These are phyloP conservation scores for Emmelina monodactyla DNA, from an alignment of 2,888 invertebrate species.

Conservation along the genomic window DNA sequence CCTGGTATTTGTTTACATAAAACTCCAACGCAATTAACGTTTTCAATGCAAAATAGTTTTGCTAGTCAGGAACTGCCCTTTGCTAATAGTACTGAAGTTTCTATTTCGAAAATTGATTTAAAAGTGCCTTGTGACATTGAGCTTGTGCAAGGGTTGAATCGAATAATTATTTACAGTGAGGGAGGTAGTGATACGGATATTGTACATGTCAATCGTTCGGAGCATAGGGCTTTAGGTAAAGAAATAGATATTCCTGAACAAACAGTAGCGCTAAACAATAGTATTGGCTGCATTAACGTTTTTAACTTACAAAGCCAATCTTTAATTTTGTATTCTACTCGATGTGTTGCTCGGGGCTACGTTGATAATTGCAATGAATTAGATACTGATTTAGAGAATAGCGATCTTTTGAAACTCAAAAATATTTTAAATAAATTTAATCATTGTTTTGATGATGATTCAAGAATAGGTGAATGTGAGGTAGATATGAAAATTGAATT, in stretches of 20 bases:
- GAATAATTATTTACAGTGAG: not conserved
- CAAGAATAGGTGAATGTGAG: not conserved
- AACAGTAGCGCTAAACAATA: not conserved
- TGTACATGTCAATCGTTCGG: not conserved
- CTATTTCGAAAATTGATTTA: not conserved
- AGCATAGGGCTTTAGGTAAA: not conserved
- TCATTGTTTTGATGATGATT: not conserved
- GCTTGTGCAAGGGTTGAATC: not conserved
- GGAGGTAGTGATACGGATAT: not conserved
- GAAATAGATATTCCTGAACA: conserved; percentile 1
- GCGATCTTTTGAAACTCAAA: not conserved
- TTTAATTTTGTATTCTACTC: not conserved
- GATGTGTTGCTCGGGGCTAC: not conserved
- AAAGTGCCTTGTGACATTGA: not conserved
- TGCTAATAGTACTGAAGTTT: not conserved
- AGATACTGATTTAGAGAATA: not conserved
- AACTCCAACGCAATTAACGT: conserved; percentile 1
- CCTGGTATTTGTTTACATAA: conserved; percentile 6
- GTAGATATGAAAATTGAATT: conserved; percentile 9
- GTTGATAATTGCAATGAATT: not conserved
- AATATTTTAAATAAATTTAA: not conserved
- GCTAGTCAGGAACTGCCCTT: not conserved
- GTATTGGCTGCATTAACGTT: not conserved
- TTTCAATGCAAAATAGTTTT: conserved; percentile 1
- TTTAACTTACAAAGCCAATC: not conserved